Base-by-base conservation (phyloP, 2,797 vertebrate genomes). In the Ibycter americanus region DNA sequence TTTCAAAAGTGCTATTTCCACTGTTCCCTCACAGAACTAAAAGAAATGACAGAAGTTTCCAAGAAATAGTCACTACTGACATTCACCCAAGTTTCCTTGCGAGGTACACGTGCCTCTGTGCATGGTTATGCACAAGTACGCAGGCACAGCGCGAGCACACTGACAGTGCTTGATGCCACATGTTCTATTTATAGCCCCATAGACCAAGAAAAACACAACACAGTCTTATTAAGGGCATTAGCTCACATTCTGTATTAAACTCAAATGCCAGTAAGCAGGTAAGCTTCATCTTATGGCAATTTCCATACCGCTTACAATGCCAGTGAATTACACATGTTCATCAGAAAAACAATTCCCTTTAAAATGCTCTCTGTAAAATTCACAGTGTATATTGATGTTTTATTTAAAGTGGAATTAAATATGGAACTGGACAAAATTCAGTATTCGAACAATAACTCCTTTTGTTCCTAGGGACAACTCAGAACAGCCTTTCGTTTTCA, bases 141-240 rank as follows among this genome's bases (percentile, higher is more conserved):
- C 27, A 58, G 38, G 46, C 2, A 7, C 12, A 36, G 36, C 7
- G 3, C 0, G 0, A 62, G 31, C 2, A 2, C 9, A 1, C 29
- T 67, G 42, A 44, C 44, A 47, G 18, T 5, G 38, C 42, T 73
- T 34, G 27, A 46, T 34, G 32, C 14, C 55, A 54, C 12, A 2
- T 22, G 5, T 36, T 92, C 51, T 54, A 42, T 44, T 85, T 78
- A 34, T 19, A 81, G 51, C 6, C 32, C 8, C 71, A 46, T 0
- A 65, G 29, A 42, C 22, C 23, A 61, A 80, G 29, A 38, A 66
- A 80, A 87, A 19, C 49, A 72, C 15, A 47, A 40, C 20, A 36
- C 7, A 26, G 51, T 42, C 8, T 87, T 51, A 47, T 15, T 63
- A 89, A 87, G 22, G 36, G 29, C 31, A 34, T 52, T 58, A 44